phyloP scores from a whole-genome alignment of 2,888 invertebrate species.

The Rhagophthalmus giganteus region DNA sequence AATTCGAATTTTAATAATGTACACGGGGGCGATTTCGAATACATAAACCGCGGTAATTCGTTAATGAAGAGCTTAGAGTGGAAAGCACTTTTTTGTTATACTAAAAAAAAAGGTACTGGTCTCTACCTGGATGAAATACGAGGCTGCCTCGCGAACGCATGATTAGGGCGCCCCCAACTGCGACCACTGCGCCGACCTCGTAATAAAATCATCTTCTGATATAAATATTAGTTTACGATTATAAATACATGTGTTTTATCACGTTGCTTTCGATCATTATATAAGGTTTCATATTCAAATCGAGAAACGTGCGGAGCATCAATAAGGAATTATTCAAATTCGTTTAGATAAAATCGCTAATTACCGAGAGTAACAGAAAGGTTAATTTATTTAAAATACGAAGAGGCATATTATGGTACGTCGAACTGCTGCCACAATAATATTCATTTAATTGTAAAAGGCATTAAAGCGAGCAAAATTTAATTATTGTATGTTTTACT shows the following conservation, averaged over 20 bases:
- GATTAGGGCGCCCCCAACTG: slow-evolving; percentile 50
- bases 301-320: not conserved
- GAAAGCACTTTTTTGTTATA: slow-evolving; percentile 3
- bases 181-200: slow-evolving; percentile 43
- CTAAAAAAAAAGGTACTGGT: slow-evolving; percentile 9
- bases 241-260: slow-evolving; percentile 54
- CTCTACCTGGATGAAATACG: slow-evolving; percentile 50
- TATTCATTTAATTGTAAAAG: slow-evolving; percentile 42
- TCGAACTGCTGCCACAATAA: slow-evolving; percentile 44
- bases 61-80: not conserved
- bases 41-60: not conserved
- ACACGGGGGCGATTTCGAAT: not conserved
- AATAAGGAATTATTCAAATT: slow-evolving; percentile 27
- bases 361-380: slow-evolving; percentile 23
- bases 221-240: slow-evolving; percentile 56
- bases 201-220: slow-evolving; percentile 56
- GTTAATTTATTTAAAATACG: slow-evolving; percentile 34
- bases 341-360: slow-evolving; percentile 28
- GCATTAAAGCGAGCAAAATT: slow-evolving; percentile 32
- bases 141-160: slow-evolving; percentile 48
- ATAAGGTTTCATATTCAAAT: slow-evolving; percentile 3
- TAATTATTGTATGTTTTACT: slow-evolving; percentile 47
- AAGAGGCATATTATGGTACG: slow-evolving; percentile 40
- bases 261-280: slow-evolving; percentile 35
- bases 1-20: no score